Base-by-base conservation (phyloP, 2,113 vertebrate genomes). In the Willisornis vidua region DNA sequence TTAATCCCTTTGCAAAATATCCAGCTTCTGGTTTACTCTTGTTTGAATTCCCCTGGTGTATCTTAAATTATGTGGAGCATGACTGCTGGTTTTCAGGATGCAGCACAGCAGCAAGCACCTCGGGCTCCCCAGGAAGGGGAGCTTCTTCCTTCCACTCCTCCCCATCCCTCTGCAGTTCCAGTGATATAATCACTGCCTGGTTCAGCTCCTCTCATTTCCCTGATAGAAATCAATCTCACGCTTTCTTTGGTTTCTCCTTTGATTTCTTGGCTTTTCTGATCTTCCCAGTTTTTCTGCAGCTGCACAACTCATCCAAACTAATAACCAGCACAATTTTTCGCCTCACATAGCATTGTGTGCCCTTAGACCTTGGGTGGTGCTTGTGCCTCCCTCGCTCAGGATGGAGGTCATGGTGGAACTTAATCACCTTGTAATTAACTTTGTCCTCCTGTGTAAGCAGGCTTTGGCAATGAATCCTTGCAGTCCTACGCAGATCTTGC, bases 331-430 rank as follows among this genome's bases (percentile, higher is more conserved):
- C 8, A 12, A 1, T 35, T 80, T 86, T 70, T 41, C 5, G 0
- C 43, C 58, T 80, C 2, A 1, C 1, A 1, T 46, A 55, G 39
- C 10, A 6, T 4, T 3, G 0, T 15, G 31, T 43, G 49, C 19
- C 18, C 33, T 59, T 41, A 75, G 73, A 37, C 28, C 35, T 58
- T 0, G 1, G 31, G 11, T 58, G 61, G 4, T 12, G 24, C 59
- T 86, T 26, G 12, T 81, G 45, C 41, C 26, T 93, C 58, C n/a
- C 49, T 79, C 0, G 0, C 65, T 87, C 2, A 1, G 18, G 12
- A 7, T 71, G 52, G 77, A 81, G 57, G 20, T 55, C 15, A 0
- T 26, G 24, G 58, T 66, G 20, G 35, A 10, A 54, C 15, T 90
- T 74, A 71, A 58, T 77, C 4, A 49, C 9, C 10, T 70, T 17